phyloP scores from a whole-genome alignment of 2,113 vertebrate species.

The Prochilodus magdalenae region DNA sequence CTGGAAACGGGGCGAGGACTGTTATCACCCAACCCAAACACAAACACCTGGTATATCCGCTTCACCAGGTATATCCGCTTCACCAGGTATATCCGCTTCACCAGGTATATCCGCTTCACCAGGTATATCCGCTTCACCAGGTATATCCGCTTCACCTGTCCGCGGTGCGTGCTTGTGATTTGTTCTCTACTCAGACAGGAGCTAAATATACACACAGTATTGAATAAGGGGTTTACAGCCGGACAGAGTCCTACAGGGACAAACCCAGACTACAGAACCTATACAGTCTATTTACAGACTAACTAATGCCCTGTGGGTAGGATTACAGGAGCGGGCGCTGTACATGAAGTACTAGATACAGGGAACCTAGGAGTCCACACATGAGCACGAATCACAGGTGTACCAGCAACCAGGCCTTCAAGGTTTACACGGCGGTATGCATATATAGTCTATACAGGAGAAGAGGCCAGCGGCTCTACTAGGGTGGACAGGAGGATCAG shows the following conservation, averaged over 20 bases:
- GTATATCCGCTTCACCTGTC: slow-evolving; percentile 55
- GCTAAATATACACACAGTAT: slow-evolving; percentile 34
- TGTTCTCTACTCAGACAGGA: slow-evolving; percentile 35
- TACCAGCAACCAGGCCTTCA: background rate
- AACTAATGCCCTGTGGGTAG: background rate
- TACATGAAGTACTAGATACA: background rate
- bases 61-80: too few species aligned
- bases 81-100: too few species aligned
- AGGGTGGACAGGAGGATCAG: background rate
- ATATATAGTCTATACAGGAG: background rate
- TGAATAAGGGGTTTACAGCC: slow-evolving; percentile 35
- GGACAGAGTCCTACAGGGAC: slow-evolving; percentile 31
- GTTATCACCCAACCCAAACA: too few species aligned
- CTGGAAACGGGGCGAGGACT: too few species aligned
- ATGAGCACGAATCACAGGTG: background rate
- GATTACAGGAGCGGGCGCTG: slow-evolving; percentile 8
- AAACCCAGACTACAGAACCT: slow-evolving; percentile 11
- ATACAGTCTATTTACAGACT: slow-evolving; percentile 42
- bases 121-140: too few species aligned
- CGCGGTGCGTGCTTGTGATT: slow-evolving; percentile 34
- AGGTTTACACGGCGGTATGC: slow-evolving; percentile 13
- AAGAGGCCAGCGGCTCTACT: background rate
- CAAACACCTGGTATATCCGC: background rate
- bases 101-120: too few species aligned
- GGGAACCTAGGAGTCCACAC: slow-evolving; percentile 3